A percentile compares a stretch with the other conserved stretches of the same genome.
These are phyloP conservation scores for Tuberolachnus salignus DNA, from an alignment of 2,888 invertebrate species.

Conservation along the genomic window DNA sequence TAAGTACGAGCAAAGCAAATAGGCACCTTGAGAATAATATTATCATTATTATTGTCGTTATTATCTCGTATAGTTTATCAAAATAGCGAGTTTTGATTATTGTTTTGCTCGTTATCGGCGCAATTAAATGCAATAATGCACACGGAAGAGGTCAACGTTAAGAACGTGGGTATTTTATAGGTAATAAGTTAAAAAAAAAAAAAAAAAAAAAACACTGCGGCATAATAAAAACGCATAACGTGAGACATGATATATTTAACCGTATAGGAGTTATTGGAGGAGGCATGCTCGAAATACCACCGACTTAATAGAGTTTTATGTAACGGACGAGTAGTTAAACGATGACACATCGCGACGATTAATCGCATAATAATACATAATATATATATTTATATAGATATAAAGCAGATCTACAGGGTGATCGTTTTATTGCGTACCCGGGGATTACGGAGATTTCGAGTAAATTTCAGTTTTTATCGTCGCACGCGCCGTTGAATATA, in stretches of 20 bases:
- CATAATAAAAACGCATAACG: not conserved
- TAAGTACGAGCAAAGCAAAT: not conserved
- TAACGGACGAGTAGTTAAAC: not conserved
- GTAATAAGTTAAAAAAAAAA: no score
- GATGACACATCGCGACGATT: constrained; percentile 1
- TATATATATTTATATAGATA: no score
- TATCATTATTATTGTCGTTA: not conserved
- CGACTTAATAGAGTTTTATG: not conserved
- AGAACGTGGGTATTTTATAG: not conserved
- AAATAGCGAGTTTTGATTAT: not conserved
- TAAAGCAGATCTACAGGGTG: no score
- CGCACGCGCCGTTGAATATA: no score
- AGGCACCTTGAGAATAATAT: not conserved
- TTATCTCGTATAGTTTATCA: not conserved
- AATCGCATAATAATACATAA: constrained; percentile 19
- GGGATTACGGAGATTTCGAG: no score
- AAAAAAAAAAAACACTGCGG: not conserved
- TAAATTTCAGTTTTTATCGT: no score
- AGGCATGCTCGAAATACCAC: not conserved
- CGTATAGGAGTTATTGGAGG: not conserved
- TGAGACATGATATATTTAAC: not conserved
- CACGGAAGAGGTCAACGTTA: not conserved
- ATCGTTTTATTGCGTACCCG: no score
- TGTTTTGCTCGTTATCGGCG: not conserved
- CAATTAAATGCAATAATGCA: not conserved